A percentile compares a stretch with the other conserved stretches of the same genome.
These are phyloP conservation scores for Eupithecia insigniata DNA, from an alignment of 2,888 invertebrate species.

Conservation along the genomic window DNA sequence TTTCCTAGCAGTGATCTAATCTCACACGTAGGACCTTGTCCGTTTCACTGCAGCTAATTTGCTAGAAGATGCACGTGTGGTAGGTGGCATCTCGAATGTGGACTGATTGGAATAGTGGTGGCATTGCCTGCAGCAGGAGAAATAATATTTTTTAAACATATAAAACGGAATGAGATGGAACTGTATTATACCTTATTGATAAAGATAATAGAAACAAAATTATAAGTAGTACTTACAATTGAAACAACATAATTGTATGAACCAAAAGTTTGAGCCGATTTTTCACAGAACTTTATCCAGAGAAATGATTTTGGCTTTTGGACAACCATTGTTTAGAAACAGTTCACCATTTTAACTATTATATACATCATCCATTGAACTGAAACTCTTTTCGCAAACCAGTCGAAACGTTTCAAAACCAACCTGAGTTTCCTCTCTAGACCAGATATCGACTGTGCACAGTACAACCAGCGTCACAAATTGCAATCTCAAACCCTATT, in stretches of 20 bases:
- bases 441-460: neutral
- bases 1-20: conserved; percentile 2
- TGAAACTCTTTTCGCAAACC: neutral
- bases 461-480: neutral
- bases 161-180: neutral
- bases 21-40: neutral
- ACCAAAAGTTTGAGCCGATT: neutral
- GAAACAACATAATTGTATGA: neutral
- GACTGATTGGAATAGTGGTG: neutral
- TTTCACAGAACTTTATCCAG: neutral
- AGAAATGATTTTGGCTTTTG: neutral
- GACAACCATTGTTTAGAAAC: neutral
- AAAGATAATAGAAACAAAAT: neutral
- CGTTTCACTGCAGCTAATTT: neutral
- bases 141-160: neutral
- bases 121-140: neutral
- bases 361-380: neutral
- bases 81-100: neutral
- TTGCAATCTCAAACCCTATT: neutral
- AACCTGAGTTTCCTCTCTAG: neutral
- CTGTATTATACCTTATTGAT: neutral
- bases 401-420: neutral
- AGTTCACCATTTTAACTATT: neutral
- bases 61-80: neutral
- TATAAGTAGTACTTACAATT: neutral